A percentile compares a stretch with the other conserved stretches of the same genome.
Evolutionary conservation across 2,888 invertebrate species (phyloP).

Genomic region (Platynereis dumerilii): DNA sequence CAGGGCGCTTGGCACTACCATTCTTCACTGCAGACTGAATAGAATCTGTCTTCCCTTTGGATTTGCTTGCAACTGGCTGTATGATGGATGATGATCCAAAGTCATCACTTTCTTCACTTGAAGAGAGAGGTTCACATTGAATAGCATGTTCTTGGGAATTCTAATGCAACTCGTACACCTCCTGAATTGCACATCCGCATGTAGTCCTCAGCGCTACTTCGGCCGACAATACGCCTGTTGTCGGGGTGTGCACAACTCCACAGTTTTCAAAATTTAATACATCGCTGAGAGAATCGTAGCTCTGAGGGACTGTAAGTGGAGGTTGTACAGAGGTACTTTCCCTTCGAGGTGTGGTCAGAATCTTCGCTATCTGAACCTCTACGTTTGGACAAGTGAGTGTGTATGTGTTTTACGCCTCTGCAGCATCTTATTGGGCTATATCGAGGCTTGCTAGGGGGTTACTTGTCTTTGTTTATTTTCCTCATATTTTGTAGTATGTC

Average conservation of each 20-base stretch:
- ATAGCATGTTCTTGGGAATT: slow-evolving; percentile 54
- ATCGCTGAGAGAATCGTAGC: slow-evolving; percentile 27
- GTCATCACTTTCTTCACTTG: slow-evolving; percentile 22
- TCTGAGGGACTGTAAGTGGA: no score
- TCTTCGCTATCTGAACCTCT: no score
- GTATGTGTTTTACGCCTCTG: no score
- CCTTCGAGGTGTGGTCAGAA: no score
- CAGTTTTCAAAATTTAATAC: slow-evolving; percentile 40
- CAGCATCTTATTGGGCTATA: no score
- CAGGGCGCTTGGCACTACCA: background rate
- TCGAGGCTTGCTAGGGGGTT: no score
- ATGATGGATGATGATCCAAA: background rate
- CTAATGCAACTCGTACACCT: slow-evolving; percentile 55
- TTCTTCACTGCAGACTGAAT: background rate
- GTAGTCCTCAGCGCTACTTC: slow-evolving; percentile 58
- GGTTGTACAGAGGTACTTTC: no score
- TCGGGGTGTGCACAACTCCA: slow-evolving; percentile 53
- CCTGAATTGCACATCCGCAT: slow-evolving; percentile 59
- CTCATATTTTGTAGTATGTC: no score
- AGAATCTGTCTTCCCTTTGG: background rate
- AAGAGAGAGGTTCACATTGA: slow-evolving; percentile 46
- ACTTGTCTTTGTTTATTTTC: no score
- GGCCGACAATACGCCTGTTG: slow-evolving; percentile 54
- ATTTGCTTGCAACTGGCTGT: slow-evolving; percentile 3
- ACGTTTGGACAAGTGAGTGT: no score